These are phyloP conservation scores for Hoplodrina ambigua DNA, from an alignment of 2,888 invertebrate genomes.

Conservation along the genomic window DNA sequence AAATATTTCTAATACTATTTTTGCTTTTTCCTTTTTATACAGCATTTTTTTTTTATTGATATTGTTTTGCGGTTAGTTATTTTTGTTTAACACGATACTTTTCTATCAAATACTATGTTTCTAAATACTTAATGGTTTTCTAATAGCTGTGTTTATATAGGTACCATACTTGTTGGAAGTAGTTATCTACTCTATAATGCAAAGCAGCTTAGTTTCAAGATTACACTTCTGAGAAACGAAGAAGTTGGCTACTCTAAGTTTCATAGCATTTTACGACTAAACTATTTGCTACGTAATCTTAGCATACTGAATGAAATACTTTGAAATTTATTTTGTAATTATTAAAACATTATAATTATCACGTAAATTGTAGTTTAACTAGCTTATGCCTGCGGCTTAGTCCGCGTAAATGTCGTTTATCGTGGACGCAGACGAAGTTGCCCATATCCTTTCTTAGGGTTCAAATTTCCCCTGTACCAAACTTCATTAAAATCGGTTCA, in stretches of 20 bases:
- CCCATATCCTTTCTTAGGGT: too few species aligned
- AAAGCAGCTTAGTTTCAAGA: constrained; percentile 48
- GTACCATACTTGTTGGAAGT: constrained; percentile 7
- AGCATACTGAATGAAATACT: constrained; percentile 17
- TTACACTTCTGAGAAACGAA: constrained; percentile 45
- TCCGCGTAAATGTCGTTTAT: too few species aligned
- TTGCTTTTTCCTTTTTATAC: neutral
- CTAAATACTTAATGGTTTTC: neutral
- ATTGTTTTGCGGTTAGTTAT: neutral
- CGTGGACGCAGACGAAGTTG: too few species aligned
- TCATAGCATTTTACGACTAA: constrained; percentile 42
- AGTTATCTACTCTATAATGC: constrained; percentile 28
- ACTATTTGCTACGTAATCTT: constrained; percentile 35
- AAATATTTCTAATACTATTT: neutral
- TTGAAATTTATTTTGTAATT: neutral
- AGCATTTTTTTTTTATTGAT: neutral
- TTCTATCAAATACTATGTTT: neutral
- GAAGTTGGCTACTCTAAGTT: constrained; percentile 43
- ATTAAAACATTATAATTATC: neutral
- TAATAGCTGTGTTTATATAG: neutral
- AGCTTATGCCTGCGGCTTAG: too few species aligned
- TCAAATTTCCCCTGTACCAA: too few species aligned
- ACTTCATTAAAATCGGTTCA: too few species aligned
- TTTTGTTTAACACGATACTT: neutral
- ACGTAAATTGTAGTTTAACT: neutral